Evolutionary conservation across 2,113 vertebrate species (phyloP), one percentile per base, ranked within the genome.

Genomic region (Calyptommatus sinebrachiatus): DNA sequence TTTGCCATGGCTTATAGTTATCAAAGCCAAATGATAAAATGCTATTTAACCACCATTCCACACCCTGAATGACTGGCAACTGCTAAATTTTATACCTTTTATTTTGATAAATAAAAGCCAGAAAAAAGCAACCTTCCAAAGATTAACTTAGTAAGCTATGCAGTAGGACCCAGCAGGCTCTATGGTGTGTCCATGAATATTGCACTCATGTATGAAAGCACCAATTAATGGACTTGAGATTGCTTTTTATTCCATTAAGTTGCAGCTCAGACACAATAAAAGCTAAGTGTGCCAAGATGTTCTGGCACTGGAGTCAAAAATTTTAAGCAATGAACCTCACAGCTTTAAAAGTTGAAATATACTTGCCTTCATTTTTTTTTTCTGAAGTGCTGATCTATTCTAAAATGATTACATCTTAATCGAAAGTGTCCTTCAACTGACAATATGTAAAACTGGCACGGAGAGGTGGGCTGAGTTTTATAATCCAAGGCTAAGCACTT

Each of bases 131-230:
- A 18, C 18, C 53, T 57, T 29, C 63, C 62, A 85, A 81, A 45
- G n/a, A 76, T 35, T 79, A 72, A 73, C 65, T 67, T 84, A 83
- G 68, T 83, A 84, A 90, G 26, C 53, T 41, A 48, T 21, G 62
- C 20, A 70, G 65, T 63, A 86, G 85, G 83, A 66, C 76, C 86
- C 78, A 83, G 31, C 69, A 85, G 71, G 68, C 69, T 74, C 50
- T 76, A 29, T 68, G 53, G n/a, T 31, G 81, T 76, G 69, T 76
- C 31, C 77, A 91, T 90, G 91, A 90, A 84, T 81, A 81, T 50
- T 71, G 81, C 0, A 79, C 76, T 86, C 84, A 84, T 71, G 84
- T 91, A 73, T 89, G 89, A 92, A 81, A 88, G 84, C 74, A 74
- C 21, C 68, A 50, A 73, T 76, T 81, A 90, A 87, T 71, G 62